Conservation (phyloP, 2,113 vertebrate genomes). For the Microtus richardsoni region DNA sequence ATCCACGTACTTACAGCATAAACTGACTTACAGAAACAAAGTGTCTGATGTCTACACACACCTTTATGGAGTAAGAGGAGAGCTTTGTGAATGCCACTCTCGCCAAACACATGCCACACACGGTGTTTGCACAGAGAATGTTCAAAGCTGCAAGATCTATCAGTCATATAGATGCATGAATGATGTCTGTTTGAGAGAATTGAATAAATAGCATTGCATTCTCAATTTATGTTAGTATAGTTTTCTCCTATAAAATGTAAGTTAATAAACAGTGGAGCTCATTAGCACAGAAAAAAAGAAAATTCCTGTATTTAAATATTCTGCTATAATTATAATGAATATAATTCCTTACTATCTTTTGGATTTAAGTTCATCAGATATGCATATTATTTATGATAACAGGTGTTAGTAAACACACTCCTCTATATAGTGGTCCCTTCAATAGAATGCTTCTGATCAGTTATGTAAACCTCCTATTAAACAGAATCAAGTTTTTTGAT, state of each 20-base stretch:
- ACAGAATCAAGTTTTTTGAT: slow-evolving; percentile 33
- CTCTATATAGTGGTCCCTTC: neutral
- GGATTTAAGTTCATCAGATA: slow-evolving; percentile 13
- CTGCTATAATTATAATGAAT: slow-evolving; percentile 8
- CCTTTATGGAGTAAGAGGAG: slow-evolving; percentile 53
- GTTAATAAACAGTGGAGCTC: neutral
- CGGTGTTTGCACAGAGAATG: neutral
- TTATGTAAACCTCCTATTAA: slow-evolving; percentile 19
- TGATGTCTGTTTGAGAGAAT: neutral
- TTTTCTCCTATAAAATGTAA: neutral
- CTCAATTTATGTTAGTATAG: neutral
- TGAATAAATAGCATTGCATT: neutral
- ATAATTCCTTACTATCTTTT: slow-evolving; percentile 17
- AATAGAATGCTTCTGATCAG: neutral
- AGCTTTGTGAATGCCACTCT: slow-evolving; percentile 24
- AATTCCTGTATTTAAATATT: neutral
- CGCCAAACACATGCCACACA: slow-evolving; percentile 31
- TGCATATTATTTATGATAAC: slow-evolving; percentile 32
- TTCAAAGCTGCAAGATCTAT: neutral
- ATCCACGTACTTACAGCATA: slow-evolving; percentile 9
- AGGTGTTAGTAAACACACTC: slow-evolving; percentile 37
- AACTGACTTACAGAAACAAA: slow-evolving; percentile 40
- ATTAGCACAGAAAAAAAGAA: slow-evolving; percentile 22
- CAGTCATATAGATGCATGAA: neutral
- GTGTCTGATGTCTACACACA: slow-evolving; percentile 45